Conservation (phyloP, 1,140 invertebrate species). For the Lamellibrachia luymesi region DNA sequence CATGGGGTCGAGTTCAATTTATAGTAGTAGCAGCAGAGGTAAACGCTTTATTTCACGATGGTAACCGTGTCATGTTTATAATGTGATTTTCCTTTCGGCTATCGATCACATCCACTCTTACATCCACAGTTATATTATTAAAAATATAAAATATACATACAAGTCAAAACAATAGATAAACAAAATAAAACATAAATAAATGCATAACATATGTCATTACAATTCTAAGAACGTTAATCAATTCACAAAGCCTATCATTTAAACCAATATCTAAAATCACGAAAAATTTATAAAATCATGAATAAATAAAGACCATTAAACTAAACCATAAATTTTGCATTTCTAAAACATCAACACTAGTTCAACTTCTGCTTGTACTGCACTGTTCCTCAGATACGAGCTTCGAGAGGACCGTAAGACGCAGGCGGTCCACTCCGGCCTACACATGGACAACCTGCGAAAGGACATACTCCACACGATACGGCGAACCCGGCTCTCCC, state of each 20-base stretch:
- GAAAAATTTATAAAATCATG: background rate
- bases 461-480: slow-evolving; percentile 55
- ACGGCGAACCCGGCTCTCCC: background rate
- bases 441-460: slow-evolving; percentile 60
- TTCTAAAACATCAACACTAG: background rate
- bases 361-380: slow-evolving; percentile 24
- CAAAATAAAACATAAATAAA: background rate
- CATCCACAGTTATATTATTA: too few species aligned
- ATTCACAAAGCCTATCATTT: slow-evolving; percentile 15
- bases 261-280: background rate
- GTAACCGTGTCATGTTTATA: too few species aligned
- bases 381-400: slow-evolving; percentile 55
- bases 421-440: slow-evolving; percentile 56
- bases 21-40: too few species aligned
- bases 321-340: background rate
- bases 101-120: too few species aligned
- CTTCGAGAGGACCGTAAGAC: slow-evolving; percentile 61
- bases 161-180: background rate
- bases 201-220: background rate
- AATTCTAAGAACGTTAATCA: background rate
- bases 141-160: too few species aligned
- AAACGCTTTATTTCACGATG: too few species aligned
- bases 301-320: background rate
- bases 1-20: too few species aligned
- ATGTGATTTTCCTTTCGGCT: too few species aligned